Conservation (phyloP, 2,888 invertebrate genomes). For the Gibbula magus region DNA sequence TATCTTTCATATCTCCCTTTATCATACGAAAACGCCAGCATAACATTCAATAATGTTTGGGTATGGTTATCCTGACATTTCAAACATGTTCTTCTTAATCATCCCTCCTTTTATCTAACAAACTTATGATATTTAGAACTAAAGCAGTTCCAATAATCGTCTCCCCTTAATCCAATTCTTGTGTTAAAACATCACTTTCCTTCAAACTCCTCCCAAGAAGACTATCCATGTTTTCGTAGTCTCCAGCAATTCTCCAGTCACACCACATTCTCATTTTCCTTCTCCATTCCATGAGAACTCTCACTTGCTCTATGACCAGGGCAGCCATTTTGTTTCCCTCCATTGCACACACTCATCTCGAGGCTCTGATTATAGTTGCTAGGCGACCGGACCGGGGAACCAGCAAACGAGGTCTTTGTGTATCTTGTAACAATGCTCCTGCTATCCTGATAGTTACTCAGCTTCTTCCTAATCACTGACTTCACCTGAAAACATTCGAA, state of each 20-base stretch:
- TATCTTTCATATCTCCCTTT: no score
- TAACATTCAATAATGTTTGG: no score
- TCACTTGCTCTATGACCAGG: constrained; percentile 18
- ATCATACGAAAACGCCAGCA: no score
- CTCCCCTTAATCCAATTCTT: no score
- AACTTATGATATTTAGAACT: no score
- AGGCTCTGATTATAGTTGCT: constrained; percentile 32
- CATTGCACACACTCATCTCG: constrained; percentile 34
- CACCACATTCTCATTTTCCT: constrained; percentile 44
- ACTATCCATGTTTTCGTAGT: background rate
- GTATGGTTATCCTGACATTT: no score
- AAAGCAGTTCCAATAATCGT: no score
- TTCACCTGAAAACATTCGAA: constrained; percentile 48
- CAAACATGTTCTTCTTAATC: no score
- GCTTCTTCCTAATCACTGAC: constrained; percentile 58
- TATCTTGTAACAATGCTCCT: constrained; percentile 58
- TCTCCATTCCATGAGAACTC: constrained; percentile 24
- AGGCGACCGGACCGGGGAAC: constrained; percentile 50
- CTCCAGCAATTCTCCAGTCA: constrained; percentile 15
- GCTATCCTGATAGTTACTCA: constrained; percentile 58
- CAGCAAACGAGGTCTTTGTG: constrained; percentile 58
- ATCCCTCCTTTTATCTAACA: no score
- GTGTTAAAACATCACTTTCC: background rate
- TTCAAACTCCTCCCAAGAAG: background rate
- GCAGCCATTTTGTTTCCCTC: constrained; percentile 12